Evolutionary conservation across 2,888 invertebrate genomes (phyloP), one percentile per base, ranked within the genome.

Genomic region (Drosophila quinaria): DNA sequence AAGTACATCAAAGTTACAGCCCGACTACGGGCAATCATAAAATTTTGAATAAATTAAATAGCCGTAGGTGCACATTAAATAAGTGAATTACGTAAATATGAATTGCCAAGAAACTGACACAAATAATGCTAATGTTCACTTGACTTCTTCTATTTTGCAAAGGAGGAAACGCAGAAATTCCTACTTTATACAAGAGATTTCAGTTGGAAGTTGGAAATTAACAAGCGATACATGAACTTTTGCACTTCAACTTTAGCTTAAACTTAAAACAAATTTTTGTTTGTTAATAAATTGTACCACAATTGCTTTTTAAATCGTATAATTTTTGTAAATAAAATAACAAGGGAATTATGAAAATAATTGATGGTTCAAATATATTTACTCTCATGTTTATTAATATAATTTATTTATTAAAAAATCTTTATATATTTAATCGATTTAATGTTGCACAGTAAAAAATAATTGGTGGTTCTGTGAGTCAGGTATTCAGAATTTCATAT

Each of bases 51-150:
- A 75, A 80, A 78, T 78, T 59, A 68, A 78, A 80, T 78, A 70
- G 87, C 74, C 64, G 65, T 55, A 69, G 84, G 84, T 74, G 84
- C 51, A 78, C 82, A 80, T 80, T 69, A 70, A 80, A 86, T 78
- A 80, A 78, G 56, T 54, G 56, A 73, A 75, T 86, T 73, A 78
- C 54, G 61, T 64, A 80, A 73, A 68, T 70, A 71, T 77, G 68
- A 80, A 74, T 59, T 56, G 37, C 37, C 33, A 15, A 10, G 42
- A 64, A 59, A 49, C 22, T 55, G 51, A 44, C 70, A 47, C 44
- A 35, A 33, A 55, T 15, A 56, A 58, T 52, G 39, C 13, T 15
- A 31, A 25, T 33, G 13, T 5, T 42, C 3, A 44, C 15, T 6
- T 37, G 17, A 55, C 13, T 37, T 62, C 25, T 33, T 50, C 35